A percentile compares a stretch with the other conserved stretches of the same genome.
phyloP scores from a whole-genome alignment of 92 coral and sea anemone species.

The Paragorgia papillata region DNA sequence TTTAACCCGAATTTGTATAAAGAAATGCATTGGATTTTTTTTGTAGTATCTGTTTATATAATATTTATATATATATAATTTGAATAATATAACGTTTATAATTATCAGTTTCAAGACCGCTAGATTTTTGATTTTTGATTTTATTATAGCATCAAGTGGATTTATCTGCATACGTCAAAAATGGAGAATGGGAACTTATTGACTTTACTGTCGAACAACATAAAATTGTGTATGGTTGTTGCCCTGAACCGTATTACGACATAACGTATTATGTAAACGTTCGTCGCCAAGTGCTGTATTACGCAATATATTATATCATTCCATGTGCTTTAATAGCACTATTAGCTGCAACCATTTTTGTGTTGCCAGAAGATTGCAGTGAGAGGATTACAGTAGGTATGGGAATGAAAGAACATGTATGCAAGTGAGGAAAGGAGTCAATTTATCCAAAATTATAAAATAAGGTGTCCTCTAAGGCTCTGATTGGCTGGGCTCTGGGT shows the following conservation, averaged over 20 bases:
- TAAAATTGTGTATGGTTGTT: constrained; percentile 63
- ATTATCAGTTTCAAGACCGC: too few relatives aligned
- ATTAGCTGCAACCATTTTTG: constrained; percentile 75
- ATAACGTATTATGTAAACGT: constrained; percentile 73
- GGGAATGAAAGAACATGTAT: too few relatives aligned
- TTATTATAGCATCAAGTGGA: constrained; percentile 52
- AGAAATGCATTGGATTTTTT: too few relatives aligned
- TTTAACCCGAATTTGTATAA: too few relatives aligned
- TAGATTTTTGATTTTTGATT: background rate
- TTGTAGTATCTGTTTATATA: too few relatives aligned
- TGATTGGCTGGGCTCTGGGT: too few relatives aligned
- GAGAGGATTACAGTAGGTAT: constrained; percentile 98
- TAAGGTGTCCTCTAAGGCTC: too few relatives aligned
- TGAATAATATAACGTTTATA: too few relatives aligned
- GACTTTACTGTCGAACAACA: constrained; percentile 68
- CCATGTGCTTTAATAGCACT: constrained; percentile 87
- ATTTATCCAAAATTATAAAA: too few relatives aligned
- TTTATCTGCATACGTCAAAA: constrained; percentile 59
- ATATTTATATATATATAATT: too few relatives aligned
- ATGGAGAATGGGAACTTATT: constrained; percentile 80
- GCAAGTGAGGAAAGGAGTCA: too few relatives aligned
- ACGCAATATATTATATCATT: constrained; percentile 86
- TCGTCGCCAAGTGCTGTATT: constrained; percentile 77
- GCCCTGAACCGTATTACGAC: constrained; percentile 78
- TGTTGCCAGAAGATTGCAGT: constrained; percentile 90